A percentile compares a stretch with the other conserved stretches of the same genome.
These are phyloP conservation scores for Scaptomyza cyrtandrae DNA, from an alignment of 2,888 invertebrate genomes.

Conservation along the genomic window DNA sequence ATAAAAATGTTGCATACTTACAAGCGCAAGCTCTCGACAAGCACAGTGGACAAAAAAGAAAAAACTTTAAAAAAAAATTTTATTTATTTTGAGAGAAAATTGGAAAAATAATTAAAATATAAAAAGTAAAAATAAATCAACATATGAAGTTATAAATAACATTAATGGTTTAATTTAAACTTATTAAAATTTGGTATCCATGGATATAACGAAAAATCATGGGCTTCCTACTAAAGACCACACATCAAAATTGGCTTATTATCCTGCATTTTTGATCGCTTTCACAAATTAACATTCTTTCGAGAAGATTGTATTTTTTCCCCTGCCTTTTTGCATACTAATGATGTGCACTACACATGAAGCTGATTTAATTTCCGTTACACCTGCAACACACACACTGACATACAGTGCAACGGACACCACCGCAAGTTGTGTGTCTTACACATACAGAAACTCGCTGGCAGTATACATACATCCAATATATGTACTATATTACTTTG, in stretches of 20 bases:
- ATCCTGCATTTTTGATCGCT: background rate
- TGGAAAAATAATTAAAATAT: too few relatives aligned
- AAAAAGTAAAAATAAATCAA: too few relatives aligned
- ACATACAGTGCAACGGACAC: slow-evolving; percentile 58
- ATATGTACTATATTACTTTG: slow-evolving; percentile 38
- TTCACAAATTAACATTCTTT: background rate
- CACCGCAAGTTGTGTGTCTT: slow-evolving; percentile 56
- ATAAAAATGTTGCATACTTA: slow-evolving; percentile 64
- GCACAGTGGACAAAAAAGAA: slow-evolving; percentile 8
- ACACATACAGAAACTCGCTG: slow-evolving; percentile 45
- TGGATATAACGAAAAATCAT: too few relatives aligned
- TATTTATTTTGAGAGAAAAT: too few relatives aligned
- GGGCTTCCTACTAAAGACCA: too few relatives aligned
- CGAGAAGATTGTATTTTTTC: background rate
- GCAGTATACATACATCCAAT: slow-evolving; percentile 27
- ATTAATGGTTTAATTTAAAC: too few relatives aligned
- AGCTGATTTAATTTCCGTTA: slow-evolving; percentile 76
- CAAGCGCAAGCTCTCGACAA: background rate
- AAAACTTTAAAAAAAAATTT: too few relatives aligned
- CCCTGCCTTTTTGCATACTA: slow-evolving; percentile 66
- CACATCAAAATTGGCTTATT: too few relatives aligned
- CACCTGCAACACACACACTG: slow-evolving; percentile 45
- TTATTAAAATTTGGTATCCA: too few relatives aligned
- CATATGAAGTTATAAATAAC: too few relatives aligned
- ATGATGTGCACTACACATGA: slow-evolving; percentile 74